Percentiles rank a stretch among this genome's conserved stretches.
Evolutionary conservation across 2,888 invertebrate species (phyloP).

Genomic region (Timema podura): DNA sequence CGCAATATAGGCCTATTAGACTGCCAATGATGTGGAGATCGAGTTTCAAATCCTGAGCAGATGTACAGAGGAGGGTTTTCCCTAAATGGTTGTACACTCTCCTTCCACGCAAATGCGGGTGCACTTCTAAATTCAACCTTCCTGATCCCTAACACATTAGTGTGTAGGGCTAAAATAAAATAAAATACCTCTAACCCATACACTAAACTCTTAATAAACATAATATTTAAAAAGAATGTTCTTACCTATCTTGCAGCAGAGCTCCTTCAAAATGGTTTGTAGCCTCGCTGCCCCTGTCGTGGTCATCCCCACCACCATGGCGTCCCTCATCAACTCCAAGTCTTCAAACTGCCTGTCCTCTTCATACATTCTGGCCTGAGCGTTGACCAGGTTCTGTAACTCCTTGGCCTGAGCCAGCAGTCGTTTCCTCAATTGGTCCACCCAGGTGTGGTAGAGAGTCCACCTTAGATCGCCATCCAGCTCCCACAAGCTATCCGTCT

Average conservation of each 20-base stretch:
- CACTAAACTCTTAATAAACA: too few relatives aligned
- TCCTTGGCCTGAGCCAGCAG: slow-evolving; percentile 15
- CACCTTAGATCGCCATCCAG: slow-evolving; percentile 24
- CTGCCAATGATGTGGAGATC: too few relatives aligned
- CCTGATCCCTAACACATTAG: too few relatives aligned
- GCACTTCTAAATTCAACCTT: too few relatives aligned
- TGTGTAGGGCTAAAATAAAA: too few relatives aligned
- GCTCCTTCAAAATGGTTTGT: slow-evolving; percentile 55
- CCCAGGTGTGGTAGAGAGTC: slow-evolving; percentile 29
- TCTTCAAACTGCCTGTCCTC: slow-evolving; percentile 56
- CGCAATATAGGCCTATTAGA: too few relatives aligned
- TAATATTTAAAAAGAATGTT: too few relatives aligned
- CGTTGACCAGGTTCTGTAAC: slow-evolving; percentile 32
- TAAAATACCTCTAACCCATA: too few relatives aligned
- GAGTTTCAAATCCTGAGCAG: too few relatives aligned
- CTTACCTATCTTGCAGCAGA: slow-evolving; percentile 61
- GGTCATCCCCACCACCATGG: slow-evolving; percentile 67
- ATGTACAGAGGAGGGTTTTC: too few relatives aligned
- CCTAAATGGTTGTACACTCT: too few relatives aligned
- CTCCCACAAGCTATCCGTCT: slow-evolving; percentile 18
- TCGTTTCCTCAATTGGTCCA: slow-evolving; percentile 13
- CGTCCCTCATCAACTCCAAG: slow-evolving; percentile 51
- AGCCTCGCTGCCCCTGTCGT: slow-evolving; percentile 71
- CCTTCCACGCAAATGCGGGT: too few relatives aligned
- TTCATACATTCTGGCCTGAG: slow-evolving; percentile 45